phyloP scores from a whole-genome alignment of 2,797 vertebrate species.

The Sebastes trivittatus region DNA sequence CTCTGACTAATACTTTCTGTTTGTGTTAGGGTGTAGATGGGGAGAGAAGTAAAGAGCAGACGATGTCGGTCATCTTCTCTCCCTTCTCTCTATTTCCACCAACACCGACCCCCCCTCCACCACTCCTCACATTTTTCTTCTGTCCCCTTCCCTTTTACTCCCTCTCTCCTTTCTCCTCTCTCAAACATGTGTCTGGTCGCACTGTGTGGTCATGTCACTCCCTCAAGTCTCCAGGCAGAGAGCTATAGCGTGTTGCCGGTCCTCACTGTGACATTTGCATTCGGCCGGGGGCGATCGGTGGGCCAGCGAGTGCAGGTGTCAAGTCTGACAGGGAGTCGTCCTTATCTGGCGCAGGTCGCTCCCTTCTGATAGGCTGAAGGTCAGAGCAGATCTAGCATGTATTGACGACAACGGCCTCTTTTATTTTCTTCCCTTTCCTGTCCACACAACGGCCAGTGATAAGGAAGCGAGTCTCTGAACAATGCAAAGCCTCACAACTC shows the following conservation, averaged over 20 bases:
- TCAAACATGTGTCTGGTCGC: conserved; percentile 48
- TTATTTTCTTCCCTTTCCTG: conserved; percentile 43
- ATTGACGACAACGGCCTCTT: conserved; percentile 45
- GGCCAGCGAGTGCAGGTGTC: conserved; percentile 89
- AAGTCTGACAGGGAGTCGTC: conserved; percentile 52
- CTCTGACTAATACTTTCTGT: conserved; percentile 75
- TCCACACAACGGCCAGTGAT: conserved; percentile 20
- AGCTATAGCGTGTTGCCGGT: conserved; percentile 20
- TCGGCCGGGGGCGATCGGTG: conserved; percentile 39
- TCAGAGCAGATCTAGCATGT: conserved; percentile 30
- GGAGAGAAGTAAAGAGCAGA: conserved; percentile 37
- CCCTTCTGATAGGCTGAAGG: conserved; percentile 64
- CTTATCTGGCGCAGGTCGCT: conserved; percentile 57
- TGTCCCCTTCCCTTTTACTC: background rate
- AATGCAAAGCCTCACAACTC: background rate
- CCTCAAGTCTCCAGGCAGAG: conserved; percentile 52
- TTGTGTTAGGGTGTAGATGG: conserved; percentile 46
- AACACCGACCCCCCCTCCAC: background rate
- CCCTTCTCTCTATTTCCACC: background rate
- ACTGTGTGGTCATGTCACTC: conserved; percentile 60
- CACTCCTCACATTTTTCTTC: background rate
- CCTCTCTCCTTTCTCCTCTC: background rate
- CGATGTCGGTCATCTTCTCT: conserved; percentile 37
- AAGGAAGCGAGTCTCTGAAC: conserved; percentile 5
- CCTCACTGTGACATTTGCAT: conserved; percentile 45